Evolutionary conservation across 2,888 invertebrate genomes (phyloP).

Genomic region (Philaethria dido): DNA sequence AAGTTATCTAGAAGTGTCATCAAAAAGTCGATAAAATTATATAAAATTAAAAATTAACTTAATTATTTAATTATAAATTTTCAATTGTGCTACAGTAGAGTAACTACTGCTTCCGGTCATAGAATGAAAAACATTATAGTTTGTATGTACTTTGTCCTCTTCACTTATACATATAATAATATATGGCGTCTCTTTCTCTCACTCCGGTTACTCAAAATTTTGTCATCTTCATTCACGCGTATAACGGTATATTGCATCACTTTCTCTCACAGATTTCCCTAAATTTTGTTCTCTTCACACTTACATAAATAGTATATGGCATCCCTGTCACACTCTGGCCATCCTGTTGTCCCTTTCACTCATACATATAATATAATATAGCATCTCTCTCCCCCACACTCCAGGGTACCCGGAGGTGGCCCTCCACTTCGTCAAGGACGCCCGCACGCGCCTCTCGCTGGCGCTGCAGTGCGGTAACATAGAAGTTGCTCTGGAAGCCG

Average conservation of each 20-base stretch:
- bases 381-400: neutral
- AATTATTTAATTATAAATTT: too few relatives aligned
- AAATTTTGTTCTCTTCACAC: neutral
- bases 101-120: too few relatives aligned
- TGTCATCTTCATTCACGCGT: too few relatives aligned
- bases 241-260: too few relatives aligned
- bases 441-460: slow-evolving; percentile 97
- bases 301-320: neutral
- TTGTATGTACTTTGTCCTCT: neutral
- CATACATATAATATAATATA: too few relatives aligned
- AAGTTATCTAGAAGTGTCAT: too few relatives aligned
- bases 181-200: neutral
- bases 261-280: too few relatives aligned
- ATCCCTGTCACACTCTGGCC: neutral
- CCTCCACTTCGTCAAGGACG: slow-evolving; percentile 99
- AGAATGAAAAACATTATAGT: too few relatives aligned
- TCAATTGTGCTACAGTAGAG: too few relatives aligned
- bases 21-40: too few relatives aligned
- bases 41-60: too few relatives aligned
- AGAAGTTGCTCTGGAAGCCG: slow-evolving; percentile 98
- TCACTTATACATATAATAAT: neutral
- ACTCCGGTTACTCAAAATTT: neutral
- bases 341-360: too few relatives aligned
- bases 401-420: slow-evolving; percentile 97
- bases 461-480: slow-evolving; percentile 99